Conservation (phyloP, 2,888 invertebrate species). For the Campoplex capitator region DNA sequence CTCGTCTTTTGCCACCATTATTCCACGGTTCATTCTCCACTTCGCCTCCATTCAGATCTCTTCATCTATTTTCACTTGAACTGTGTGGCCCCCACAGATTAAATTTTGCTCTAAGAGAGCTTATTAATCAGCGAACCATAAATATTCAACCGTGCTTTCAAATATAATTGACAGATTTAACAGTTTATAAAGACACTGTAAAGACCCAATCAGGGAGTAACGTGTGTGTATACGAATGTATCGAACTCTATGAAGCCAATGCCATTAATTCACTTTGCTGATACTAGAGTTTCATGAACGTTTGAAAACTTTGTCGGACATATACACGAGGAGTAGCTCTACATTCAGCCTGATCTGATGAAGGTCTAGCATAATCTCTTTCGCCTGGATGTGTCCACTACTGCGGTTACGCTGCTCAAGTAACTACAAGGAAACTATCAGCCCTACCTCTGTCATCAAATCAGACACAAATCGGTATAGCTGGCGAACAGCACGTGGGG, state of each 20-base stretch:
- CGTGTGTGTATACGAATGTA: neutral
- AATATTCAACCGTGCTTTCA: neutral
- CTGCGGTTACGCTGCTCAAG: constrained; percentile 7
- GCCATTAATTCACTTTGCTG: constrained; percentile 13
- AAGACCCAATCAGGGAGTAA: neutral
- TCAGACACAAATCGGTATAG: constrained; percentile 32
- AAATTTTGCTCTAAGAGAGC: neutral
- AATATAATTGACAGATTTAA: neutral
- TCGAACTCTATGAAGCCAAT: neutral
- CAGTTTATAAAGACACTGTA: neutral
- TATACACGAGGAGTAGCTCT: neutral
- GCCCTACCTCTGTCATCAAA: neutral
- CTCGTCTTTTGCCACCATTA: neutral
- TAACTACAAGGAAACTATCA: constrained; percentile 22
- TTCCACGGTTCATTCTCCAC: neutral
- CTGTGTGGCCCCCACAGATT: neutral
- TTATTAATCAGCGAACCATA: neutral
- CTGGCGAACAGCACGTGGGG: constrained; percentile 13
- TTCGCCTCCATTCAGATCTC: neutral
- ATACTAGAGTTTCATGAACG: constrained; percentile 38
- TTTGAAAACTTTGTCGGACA: constrained; percentile 27
- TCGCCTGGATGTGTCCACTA: constrained; percentile 17
- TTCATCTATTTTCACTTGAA: neutral
- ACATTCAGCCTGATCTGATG: constrained; percentile 18
- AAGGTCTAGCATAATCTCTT: constrained; percentile 42